Evolutionary conservation across 2,888 invertebrate species (phyloP).

Genomic region (Linyphia triangularis): DNA sequence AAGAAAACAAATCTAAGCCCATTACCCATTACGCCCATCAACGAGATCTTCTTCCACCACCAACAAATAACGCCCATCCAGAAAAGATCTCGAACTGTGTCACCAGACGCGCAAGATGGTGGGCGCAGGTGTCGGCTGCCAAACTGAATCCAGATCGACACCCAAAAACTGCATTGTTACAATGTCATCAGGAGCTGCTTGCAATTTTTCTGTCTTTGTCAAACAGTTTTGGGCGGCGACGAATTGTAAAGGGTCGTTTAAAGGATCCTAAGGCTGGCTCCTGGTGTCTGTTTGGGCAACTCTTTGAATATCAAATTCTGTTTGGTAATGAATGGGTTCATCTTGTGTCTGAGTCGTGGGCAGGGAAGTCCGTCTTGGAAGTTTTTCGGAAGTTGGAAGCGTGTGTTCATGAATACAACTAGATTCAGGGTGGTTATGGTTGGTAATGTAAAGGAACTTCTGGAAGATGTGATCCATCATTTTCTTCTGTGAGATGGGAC

Average conservation of each 20-base stretch:
- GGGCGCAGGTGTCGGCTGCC: neutral
- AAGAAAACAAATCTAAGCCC: neutral
- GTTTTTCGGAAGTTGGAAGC: no score
- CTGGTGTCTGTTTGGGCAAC: slow-evolving; percentile 33
- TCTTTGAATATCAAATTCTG: slow-evolving; percentile 13
- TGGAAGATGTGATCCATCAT: no score
- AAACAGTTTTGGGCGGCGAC: slow-evolving; percentile 23
- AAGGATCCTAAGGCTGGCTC: neutral
- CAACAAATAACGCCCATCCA: neutral
- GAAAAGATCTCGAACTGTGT: slow-evolving; percentile 56
- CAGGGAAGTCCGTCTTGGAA: neutral
- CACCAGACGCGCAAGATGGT: slow-evolving; percentile 26
- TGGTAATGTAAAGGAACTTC: no score
- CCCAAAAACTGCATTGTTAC: slow-evolving; percentile 68
- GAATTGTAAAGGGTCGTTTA: neutral
- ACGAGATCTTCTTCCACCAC: slow-evolving; percentile 41
- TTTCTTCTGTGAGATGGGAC: no score
- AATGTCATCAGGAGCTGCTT: slow-evolving; percentile 51
- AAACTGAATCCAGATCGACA: slow-evolving; percentile 53
- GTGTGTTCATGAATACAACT: no score
- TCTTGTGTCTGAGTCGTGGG: neutral
- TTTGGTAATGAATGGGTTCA: slow-evolving; percentile 53
- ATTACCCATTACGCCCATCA: slow-evolving; percentile 17
- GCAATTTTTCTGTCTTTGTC: slow-evolving; percentile 1
- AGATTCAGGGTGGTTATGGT: no score